Evolutionary conservation across 53 echinoderm and acorn worm genomes (phyloP).

Genomic region (Zoroaster sp.): DNA sequence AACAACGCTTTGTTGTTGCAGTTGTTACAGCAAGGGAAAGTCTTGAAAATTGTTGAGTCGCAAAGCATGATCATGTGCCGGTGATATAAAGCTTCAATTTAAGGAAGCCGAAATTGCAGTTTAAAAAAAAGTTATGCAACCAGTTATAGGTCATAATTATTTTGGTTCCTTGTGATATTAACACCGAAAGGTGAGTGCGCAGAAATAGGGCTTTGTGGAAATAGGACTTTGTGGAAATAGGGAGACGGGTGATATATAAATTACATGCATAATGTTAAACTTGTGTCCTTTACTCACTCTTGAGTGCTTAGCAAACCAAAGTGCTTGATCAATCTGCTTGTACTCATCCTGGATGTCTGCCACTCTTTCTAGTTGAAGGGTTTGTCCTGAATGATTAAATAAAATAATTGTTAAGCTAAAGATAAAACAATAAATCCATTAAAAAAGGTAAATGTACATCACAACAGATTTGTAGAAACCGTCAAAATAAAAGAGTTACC

Average conservation of each 20-base stretch:
- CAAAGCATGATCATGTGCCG: too few species aligned
- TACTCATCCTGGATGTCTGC: conserved; percentile 35
- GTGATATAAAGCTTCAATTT: too few species aligned
- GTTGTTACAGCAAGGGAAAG: too few species aligned
- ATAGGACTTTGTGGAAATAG: too few species aligned
- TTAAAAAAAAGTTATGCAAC: too few species aligned
- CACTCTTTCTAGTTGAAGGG: conserved; percentile 2
- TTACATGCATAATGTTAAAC: background rate
- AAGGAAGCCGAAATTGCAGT: too few species aligned
- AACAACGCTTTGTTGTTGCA: background rate
- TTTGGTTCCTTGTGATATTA: too few species aligned
- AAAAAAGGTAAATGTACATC: too few species aligned
- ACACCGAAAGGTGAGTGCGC: too few species aligned
- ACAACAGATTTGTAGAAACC: background rate
- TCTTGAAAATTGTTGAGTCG: too few species aligned
- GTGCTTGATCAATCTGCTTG: conserved; percentile 36
- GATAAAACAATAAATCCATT: background rate
- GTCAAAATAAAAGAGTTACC: conserved; percentile 7
- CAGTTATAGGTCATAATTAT: background rate
- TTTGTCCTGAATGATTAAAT: conserved; percentile 26
- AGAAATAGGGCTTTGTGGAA: too few species aligned
- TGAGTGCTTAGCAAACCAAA: conserved; percentile 42
- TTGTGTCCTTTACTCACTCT: background rate
- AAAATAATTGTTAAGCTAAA: background rate
- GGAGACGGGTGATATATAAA: background rate